These are phyloP conservation scores for Malurus melanocephalus DNA, from an alignment of 2,113 vertebrate species.

Conservation along the genomic window DNA sequence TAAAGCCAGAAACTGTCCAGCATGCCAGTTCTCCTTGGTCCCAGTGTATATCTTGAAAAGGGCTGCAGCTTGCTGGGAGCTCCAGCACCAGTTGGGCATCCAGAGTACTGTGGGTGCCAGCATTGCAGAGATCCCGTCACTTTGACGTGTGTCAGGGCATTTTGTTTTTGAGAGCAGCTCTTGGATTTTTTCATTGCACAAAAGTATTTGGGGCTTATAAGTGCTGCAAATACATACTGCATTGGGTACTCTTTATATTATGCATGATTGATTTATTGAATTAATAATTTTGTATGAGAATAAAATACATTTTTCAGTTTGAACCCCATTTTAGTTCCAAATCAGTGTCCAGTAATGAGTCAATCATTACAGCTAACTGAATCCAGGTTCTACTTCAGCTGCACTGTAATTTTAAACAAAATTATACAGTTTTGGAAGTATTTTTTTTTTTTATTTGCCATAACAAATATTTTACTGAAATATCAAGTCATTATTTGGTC, in stretches of 20 bases:
- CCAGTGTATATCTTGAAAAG: background rate
- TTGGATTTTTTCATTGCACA: background rate
- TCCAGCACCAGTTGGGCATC: background rate
- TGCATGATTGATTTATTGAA: background rate
- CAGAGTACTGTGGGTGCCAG: background rate
- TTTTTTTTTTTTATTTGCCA: background rate
- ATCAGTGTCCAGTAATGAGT: background rate
- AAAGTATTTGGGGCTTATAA: background rate
- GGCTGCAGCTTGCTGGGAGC: background rate
- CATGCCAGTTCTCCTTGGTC: background rate
- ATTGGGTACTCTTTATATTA: background rate
- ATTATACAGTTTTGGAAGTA: background rate
- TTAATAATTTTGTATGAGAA: background rate
- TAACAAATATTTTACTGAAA: background rate
- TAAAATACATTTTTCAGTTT: background rate
- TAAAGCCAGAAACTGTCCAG: background rate
- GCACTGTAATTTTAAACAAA: background rate
- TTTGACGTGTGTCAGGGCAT: background rate
- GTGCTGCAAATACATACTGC: background rate
- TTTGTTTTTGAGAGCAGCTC: background rate
- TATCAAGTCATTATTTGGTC: background rate
- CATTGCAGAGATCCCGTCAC: background rate
- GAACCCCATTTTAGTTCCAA: background rate
- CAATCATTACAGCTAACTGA: background rate
- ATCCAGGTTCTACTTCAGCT: background rate